A percentile compares a stretch with the other conserved stretches of the same genome.
Conservation (phyloP, 2,797 vertebrate genomes). For the Botia almorhae region DNA sequence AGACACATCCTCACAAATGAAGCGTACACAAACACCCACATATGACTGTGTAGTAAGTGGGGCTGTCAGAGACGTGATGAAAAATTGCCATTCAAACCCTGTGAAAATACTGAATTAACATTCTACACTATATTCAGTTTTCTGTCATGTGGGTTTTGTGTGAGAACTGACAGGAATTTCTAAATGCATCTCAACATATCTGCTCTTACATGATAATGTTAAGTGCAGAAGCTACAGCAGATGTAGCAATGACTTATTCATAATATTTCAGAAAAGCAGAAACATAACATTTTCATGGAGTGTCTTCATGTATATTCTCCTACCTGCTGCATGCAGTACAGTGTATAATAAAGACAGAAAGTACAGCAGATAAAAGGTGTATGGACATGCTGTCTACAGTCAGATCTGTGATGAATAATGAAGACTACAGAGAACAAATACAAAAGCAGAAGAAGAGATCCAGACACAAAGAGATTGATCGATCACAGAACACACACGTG, state of each 20-base stretch:
- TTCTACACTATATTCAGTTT: not conserved
- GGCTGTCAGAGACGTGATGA: no score
- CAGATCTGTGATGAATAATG: not conserved
- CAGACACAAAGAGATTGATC: conserved; percentile 3
- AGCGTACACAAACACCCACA: not conserved
- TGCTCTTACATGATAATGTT: no score
- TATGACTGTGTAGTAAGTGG: no score
- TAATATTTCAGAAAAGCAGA: not conserved
- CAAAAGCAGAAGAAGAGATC: not conserved
- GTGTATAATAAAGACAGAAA: no score
- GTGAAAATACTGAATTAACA: not conserved
- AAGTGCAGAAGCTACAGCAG: no score
- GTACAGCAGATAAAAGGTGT: no score
- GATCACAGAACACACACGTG: not conserved
- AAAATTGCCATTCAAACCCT: no score
- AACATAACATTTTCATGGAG: not conserved
- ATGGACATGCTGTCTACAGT: no score
- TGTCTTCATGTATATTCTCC: not conserved
- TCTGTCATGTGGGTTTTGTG: not conserved
- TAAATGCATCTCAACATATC: no score
- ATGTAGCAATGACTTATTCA: not conserved
- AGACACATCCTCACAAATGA: conserved; percentile 8
- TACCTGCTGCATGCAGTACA: not conserved
- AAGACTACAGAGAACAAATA: not conserved
- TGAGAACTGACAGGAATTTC: no score